phyloP scores from a whole-genome alignment of 1,140 invertebrate genomes.

The Drosophila nikananu region DNA sequence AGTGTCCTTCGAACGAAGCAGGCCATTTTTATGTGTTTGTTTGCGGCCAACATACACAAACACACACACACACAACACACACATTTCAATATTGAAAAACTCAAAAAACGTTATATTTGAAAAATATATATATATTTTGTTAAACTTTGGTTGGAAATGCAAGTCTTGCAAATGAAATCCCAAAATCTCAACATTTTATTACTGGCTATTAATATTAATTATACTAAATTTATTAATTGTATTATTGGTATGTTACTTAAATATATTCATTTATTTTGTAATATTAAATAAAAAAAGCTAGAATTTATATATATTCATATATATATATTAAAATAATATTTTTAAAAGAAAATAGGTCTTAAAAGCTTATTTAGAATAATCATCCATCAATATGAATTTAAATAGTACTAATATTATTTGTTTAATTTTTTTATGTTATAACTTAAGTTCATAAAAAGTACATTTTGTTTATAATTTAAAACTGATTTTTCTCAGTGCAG shows the following conservation, averaged over 20 bases:
- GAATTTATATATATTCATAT: background rate
- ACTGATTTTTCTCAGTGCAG: background rate
- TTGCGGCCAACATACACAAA: slow-evolving; percentile 48
- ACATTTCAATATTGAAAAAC: background rate
- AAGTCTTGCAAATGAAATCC: background rate
- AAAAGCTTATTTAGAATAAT: background rate
- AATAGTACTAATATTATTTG: background rate
- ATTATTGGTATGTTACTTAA: background rate
- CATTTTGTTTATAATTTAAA: background rate
- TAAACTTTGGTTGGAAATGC: too few species aligned
- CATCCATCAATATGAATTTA: background rate
- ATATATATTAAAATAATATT: background rate
- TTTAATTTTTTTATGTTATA: background rate
- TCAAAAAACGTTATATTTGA: background rate
- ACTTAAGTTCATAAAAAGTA: background rate
- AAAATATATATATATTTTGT: background rate
- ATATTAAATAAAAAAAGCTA: background rate
- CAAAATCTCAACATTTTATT: background rate
- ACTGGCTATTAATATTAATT: background rate
- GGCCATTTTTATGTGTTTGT: slow-evolving; percentile 82
- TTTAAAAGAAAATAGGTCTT: background rate
- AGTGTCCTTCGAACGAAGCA: slow-evolving; percentile 39
- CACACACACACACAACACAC: background rate
- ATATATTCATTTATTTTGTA: background rate
- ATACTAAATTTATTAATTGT: background rate